Evolutionary conservation across 2,888 invertebrate species (phyloP).

Genomic region (Tenthredo mesomela): DNA sequence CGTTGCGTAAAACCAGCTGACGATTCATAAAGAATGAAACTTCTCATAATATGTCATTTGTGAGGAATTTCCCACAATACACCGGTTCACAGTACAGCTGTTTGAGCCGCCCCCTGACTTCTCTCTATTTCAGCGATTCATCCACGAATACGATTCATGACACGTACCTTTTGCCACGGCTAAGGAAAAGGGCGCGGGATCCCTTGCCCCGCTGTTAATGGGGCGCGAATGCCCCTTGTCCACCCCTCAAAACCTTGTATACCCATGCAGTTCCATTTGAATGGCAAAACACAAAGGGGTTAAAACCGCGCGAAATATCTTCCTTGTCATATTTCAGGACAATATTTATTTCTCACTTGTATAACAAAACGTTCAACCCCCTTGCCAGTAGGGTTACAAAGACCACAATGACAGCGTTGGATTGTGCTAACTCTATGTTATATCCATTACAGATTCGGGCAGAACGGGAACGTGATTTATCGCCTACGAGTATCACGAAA

Average conservation of each 20-base stretch:
- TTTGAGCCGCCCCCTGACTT: neutral
- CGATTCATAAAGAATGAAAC: neutral
- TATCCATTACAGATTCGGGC: constrained; percentile 7
- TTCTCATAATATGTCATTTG: neutral
- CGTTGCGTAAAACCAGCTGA: neutral
- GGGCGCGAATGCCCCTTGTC: constrained; percentile 7
- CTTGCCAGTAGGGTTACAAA: neutral
- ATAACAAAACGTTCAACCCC: neutral
- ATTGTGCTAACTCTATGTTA: neutral
- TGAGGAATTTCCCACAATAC: neutral
- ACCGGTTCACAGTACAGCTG: neutral
- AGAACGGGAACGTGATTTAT: neutral
- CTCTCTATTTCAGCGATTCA: constrained; percentile 23
- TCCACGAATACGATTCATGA: constrained; percentile 29
- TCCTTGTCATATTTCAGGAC: constrained; percentile 24
- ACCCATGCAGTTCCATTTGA: neutral
- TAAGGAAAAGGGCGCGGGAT: constrained; percentile 21
- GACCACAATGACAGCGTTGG: neutral
- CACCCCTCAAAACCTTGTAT: constrained; percentile 13
- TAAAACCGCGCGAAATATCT: constrained; percentile 26
- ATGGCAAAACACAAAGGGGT: constrained; percentile 16
- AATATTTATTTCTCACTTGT: constrained; percentile 39
- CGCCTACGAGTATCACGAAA: constrained; percentile 1
- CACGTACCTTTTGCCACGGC: neutral
- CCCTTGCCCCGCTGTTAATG: constrained; percentile 1